Evolutionary conservation across 1,140 invertebrate species (phyloP), one percentile per base, ranked within the genome.

Genomic region (Zaprionus lachaisei): DNA sequence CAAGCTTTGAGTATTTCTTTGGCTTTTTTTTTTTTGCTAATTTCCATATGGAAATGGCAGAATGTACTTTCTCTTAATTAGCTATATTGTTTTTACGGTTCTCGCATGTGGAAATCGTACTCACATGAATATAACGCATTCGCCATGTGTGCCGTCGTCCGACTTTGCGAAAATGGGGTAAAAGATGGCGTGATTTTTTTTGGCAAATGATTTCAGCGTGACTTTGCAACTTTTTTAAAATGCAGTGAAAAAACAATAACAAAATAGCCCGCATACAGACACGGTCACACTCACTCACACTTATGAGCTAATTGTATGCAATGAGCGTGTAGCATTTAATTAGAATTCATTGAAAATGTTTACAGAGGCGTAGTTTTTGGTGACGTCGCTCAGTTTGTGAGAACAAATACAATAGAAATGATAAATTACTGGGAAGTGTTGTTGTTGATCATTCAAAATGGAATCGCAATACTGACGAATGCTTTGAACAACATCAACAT

Each of bases 161-260:
- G 34, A 55, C 58, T 51, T 72, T 55, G 38, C 34, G 56, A 57
- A 71, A 72, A 26, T 24, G 68, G 56, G 49, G 38, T 31, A 38
- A 72, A 76, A 76, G 17, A 66, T 86, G 83, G 83, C 83, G 83
- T 85, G 83, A 85, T 85, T 80, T 79, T 80, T 79, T 70, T 69
- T 87, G 77, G 68, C 84, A 71, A 72, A 61, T 69, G 68, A 64
- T 68, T 83, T 78, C 63, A 56, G 26, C 68, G 72, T 77, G 70
- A 72, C 51, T 68, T 62, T 44, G 58, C 56, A 56, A 66, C 55
- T 47, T 72, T 72, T 26, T 54, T 62, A 14, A 75, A 41, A 73
- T 31, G 24, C 15, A 51, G 7, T 15, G 26, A 55, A 15, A 51
- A 12, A 31, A 55, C 37, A 63, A 63, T 41, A 65, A 66, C 62